These are phyloP conservation scores for Xenopus tropicalis DNA, from an alignment of 2,113 vertebrate species.

Conservation along the genomic window UCB_Xtro_10.0 CM004443.2:208759001-208759500, in stretches of 20 bases:
- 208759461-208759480: slow-evolving; percentile 49
- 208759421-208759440: not conserved
- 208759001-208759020: not conserved
- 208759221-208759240: slow-evolving; percentile 70
- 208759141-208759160: slow-evolving; percentile 78
- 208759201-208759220: slow-evolving; percentile 71
- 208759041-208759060: not conserved
- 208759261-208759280: slow-evolving; percentile 73
- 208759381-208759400: slow-evolving; percentile 70
- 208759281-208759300: slow-evolving; percentile 76
- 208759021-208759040: not conserved
- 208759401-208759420: slow-evolving; percentile 56
- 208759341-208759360: slow-evolving; percentile 66
- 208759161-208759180: slow-evolving; percentile 83
- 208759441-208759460: slow-evolving; percentile 60
- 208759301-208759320: slow-evolving; percentile 59
- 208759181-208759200: slow-evolving; percentile 72
- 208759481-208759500: slow-evolving; percentile 50
- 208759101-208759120: slow-evolving; percentile 72
- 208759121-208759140: slow-evolving; percentile 76
- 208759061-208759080: slow-evolving; percentile 17
- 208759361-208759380: slow-evolving; percentile 65
- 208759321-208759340: slow-evolving; percentile 65
- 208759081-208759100: slow-evolving; percentile 60
- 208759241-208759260: slow-evolving; percentile 80